Evolutionary conservation across 2,113 vertebrate genomes (phyloP), one percentile per base, ranked within the genome.

Genomic region (Podocnemis expansa): DNA sequence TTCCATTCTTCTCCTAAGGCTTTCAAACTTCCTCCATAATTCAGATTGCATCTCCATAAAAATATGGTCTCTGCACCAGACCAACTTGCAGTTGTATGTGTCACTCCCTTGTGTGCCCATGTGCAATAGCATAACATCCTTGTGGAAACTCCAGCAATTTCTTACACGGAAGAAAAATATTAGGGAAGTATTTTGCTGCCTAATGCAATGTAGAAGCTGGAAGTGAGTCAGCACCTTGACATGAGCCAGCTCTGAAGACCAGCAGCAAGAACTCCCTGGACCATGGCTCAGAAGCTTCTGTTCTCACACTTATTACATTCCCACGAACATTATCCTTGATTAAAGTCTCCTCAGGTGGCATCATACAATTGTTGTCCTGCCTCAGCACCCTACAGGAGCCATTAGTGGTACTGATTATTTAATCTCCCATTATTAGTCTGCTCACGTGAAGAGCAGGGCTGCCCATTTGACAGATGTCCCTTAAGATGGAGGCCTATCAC

Each of bases 181-280:
- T 45, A 75, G n/a, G 10, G 43, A 85, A 89, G 86, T 83, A 49
- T 34, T 83, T 54, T 88, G 38, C 58, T 58, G 52, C 83, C 84
- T 82, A 89, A 73, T 92, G 55, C 34, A 75, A 9, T 13, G 38
- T 24, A 90, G 80, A 6, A 79, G 94, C 92, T 96, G 88, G 92
- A 96, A 97, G 49, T 91, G 94, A 96, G 56, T 97, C 95, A 97
- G 92, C 73, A 93, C 73, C 70, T 90, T 87, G 86, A 84, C 88
- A 94, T 76, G 76, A 94, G 81, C 63, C 82, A 91, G 38, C 25
- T 52, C 84, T 84, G 2, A 17, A 41, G 88, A 31, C 86, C 93
- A 96, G 89, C 89, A 93, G 91, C 88, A 9, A 83, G 88, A 56
- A n/a, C 52, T 10, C 78, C 87, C 10, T 86, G 6, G 47, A 63